Percentiles rank a stretch among this genome's conserved stretches.
Conservation (phyloP, 1,140 invertebrate genomes). For the Eupristina koningsbergeri region DNA sequence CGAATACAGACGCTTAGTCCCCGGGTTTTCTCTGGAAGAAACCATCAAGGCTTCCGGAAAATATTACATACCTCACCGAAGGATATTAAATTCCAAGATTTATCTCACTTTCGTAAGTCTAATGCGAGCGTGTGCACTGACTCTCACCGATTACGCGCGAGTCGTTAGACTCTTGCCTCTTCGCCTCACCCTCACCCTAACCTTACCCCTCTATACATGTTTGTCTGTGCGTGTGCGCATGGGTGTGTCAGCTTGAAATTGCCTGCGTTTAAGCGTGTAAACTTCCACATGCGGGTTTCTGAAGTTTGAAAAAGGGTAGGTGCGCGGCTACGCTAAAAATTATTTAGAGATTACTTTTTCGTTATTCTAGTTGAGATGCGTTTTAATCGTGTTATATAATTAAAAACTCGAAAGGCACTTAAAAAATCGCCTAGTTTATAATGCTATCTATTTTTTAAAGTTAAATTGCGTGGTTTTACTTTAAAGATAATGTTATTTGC, state of each 20-base stretch:
- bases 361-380: constrained; percentile 21
- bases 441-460: background rate
- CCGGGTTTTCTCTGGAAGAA: background rate
- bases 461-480: background rate
- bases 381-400: constrained; percentile 12
- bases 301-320: background rate
- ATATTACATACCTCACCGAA: constrained; percentile 68
- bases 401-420: constrained; percentile 15
- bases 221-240: background rate
- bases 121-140: background rate
- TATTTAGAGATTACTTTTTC: constrained; percentile 39
- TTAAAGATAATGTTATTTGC: background rate
- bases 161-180: constrained; percentile 14
- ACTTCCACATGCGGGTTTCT: background rate
- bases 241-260: background rate
- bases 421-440: background rate
- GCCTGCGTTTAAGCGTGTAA: background rate
- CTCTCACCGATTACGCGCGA: constrained; percentile 32
- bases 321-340: constrained; percentile 11
- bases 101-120: constrained; percentile 57
- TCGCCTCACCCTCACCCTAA: background rate
- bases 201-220: no score
- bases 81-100: constrained; percentile 71
- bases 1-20: constrained; percentile 21
- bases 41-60: constrained; percentile 59